These are phyloP conservation scores for Melikaiella ostensackeni DNA, from an alignment of 2,888 invertebrate species.

Conservation along the genomic window DNA sequence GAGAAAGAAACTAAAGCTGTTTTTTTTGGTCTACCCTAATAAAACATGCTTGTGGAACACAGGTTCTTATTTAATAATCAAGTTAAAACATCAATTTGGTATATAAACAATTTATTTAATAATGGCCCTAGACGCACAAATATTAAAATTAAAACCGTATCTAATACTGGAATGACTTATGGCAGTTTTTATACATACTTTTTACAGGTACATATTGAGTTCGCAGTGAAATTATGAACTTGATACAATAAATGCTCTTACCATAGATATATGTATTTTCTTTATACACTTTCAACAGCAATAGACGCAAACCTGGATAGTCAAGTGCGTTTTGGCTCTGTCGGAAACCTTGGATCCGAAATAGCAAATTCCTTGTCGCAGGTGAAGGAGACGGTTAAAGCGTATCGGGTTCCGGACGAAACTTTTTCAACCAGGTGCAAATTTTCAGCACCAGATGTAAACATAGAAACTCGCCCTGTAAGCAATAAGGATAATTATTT, in stretches of 20 bases:
- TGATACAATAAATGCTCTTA: conserved; percentile 12
- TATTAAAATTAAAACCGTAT: conserved; percentile 16
- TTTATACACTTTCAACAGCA: conserved; percentile 5
- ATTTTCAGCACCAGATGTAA: conserved; percentile 93
- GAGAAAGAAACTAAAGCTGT: too few species aligned
- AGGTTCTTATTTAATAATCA: background rate
- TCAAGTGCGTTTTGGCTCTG: conserved; percentile 46
- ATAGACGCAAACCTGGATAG: conserved; percentile 1
- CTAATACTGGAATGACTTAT: conserved; percentile 35
- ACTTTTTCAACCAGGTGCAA: conserved; percentile 90
- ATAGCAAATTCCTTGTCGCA: conserved; percentile 86
- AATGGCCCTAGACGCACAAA: background rate
- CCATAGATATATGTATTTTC: background rate
- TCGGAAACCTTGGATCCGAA: conserved; percentile 78
- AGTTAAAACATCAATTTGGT: background rate
- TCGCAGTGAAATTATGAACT: conserved; percentile 1
- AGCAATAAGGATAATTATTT: conserved; percentile 2
- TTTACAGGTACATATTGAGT: conserved; percentile 28
- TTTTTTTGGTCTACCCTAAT: background rate
- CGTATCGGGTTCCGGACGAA: conserved; percentile 86
- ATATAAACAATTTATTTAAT: conserved; percentile 10
- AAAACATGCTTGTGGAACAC: conserved; percentile 79
- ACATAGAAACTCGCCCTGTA: conserved; percentile 86
- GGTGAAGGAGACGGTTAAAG: conserved; percentile 92
- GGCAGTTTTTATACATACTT: conserved; percentile 11